These are phyloP conservation scores for Callipepla californica DNA, from an alignment of 2,113 vertebrate genomes.

Conservation along the genomic window DNA sequence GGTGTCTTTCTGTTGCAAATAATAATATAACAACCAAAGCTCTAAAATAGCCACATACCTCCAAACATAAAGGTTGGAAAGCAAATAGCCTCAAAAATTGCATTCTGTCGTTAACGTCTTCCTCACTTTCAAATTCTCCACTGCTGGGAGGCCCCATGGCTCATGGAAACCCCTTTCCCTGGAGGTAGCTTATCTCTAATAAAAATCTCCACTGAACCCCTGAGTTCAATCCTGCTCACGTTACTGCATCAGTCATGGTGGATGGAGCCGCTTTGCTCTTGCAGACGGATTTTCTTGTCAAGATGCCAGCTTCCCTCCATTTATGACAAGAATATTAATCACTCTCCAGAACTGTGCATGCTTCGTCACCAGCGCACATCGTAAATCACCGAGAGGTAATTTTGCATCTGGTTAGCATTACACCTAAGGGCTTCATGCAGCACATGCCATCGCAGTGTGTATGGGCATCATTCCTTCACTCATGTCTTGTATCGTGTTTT, in stretches of 20 bases:
- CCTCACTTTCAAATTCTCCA: neutral
- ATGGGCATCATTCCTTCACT: neutral
- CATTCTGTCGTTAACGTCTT: neutral
- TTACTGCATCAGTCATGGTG: neutral
- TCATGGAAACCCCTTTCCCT: neutral
- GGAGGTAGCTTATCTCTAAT: neutral
- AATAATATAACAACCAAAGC: neutral
- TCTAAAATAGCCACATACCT: neutral
- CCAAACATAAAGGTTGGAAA: neutral
- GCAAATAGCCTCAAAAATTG: neutral
- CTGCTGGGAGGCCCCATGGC: neutral
- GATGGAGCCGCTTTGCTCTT: neutral
- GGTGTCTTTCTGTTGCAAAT: neutral
- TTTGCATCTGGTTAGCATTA: conserved; percentile 8
- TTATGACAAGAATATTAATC: conserved; percentile 50
- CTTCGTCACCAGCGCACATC: neutral
- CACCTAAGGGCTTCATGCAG: neutral
- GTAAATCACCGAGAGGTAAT: neutral
- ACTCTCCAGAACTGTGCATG: neutral
- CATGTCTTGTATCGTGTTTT: neutral
- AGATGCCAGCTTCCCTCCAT: neutral
- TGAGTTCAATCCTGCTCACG: neutral
- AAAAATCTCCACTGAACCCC: neutral
- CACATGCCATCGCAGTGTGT: neutral
- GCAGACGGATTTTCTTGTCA: neutral